Evolutionary conservation across 1,140 invertebrate species (phyloP).

Genomic region (Phortica variegata): DNA sequence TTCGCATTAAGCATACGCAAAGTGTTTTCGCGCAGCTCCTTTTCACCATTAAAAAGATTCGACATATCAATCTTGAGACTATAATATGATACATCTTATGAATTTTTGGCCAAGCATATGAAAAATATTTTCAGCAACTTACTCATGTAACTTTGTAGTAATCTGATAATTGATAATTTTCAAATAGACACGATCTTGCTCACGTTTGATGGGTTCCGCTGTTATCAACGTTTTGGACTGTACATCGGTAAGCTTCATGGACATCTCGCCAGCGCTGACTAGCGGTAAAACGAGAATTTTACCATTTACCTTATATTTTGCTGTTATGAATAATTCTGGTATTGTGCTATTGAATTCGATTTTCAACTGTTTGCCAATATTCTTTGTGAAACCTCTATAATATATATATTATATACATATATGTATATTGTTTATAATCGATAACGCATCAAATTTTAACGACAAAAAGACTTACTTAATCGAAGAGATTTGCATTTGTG

Average conservation of each 20-base stretch:
- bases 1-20: slow-evolving; percentile 28
- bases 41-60: slow-evolving; percentile 29
- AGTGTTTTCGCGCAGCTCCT: slow-evolving; percentile 31
- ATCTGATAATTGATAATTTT: slow-evolving; percentile 25
- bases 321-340: slow-evolving; percentile 18
- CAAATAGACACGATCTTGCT: slow-evolving; percentile 27
- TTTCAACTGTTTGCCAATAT: slow-evolving; percentile 24
- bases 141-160: slow-evolving; percentile 21
- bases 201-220: slow-evolving; percentile 18
- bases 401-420: no score
- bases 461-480: no score
- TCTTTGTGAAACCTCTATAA: slow-evolving; percentile 24
- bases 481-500: background rate
- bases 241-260: slow-evolving; percentile 16
- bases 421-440: slow-evolving; percentile 8
- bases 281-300: slow-evolving; percentile 33
- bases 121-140: no score
- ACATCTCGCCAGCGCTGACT: slow-evolving; percentile 19
- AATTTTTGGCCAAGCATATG: background rate
- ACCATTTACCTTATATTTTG: slow-evolving; percentile 35
- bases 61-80: slow-evolving; percentile 31
- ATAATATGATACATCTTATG: background rate
- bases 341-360: slow-evolving; percentile 2
- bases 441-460: no score
- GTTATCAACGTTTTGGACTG: slow-evolving; percentile 10